phyloP scores from a whole-genome alignment of 2,888 invertebrate species.

The Cordylochernes scorpioides region DNA sequence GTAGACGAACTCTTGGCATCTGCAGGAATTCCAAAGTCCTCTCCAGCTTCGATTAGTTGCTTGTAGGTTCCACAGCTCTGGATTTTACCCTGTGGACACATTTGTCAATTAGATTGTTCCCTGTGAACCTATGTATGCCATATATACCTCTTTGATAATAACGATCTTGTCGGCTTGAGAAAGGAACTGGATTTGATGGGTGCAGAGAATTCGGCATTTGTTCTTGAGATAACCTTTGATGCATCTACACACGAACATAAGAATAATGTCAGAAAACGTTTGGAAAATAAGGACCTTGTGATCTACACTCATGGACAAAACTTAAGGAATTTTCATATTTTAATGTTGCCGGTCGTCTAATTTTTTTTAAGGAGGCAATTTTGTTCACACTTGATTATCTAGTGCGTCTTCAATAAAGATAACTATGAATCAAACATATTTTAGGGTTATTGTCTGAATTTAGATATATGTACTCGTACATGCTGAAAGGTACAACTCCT shows the following conservation, averaged over 20 bases:
- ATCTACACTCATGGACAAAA: no score
- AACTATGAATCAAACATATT: no score
- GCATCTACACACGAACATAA: constrained; percentile 16
- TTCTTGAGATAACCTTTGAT: constrained; percentile 20
- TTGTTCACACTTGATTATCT: no score
- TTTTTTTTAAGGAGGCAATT: no score
- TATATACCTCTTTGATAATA: constrained; percentile 23
- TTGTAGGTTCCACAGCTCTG: constrained; percentile 13
- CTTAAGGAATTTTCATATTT: no score
- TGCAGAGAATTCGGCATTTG: constrained; percentile 25
- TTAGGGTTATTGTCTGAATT: no score
- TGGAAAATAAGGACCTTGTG: neutral
- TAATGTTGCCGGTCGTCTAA: no score
- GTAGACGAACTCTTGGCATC: no score
- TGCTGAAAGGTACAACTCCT: no score
- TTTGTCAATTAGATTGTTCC: neutral
- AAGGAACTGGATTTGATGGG: constrained; percentile 28
- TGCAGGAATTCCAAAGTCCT: constrained; percentile 12
- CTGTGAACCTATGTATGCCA: no score
- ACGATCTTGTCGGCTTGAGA: constrained; percentile 20
- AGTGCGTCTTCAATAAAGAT: no score
- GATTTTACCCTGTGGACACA: constrained; percentile 12
- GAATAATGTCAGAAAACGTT: neutral
- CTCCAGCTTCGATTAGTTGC: constrained; percentile 10
- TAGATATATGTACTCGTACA: no score